Conservation (phyloP, 2,113 vertebrate species). For the Ctenomys sociabilis region DNA sequence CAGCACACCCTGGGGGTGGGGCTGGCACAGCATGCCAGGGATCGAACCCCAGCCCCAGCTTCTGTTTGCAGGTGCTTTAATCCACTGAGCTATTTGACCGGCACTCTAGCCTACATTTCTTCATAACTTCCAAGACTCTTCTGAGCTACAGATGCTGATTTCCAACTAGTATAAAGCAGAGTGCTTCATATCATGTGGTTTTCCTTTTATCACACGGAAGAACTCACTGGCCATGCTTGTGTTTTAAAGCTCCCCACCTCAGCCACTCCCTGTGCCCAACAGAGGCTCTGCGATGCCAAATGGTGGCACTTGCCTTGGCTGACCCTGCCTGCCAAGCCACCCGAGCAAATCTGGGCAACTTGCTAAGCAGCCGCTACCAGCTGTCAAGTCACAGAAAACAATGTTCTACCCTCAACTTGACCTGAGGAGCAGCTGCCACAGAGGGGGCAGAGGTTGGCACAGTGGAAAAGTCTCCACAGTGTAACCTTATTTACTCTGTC, state of each 20-base stretch:
- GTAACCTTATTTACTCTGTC: not conserved
- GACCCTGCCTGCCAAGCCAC: not conserved
- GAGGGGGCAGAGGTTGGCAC: rapidly evolving
- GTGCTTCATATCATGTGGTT: slow-evolving; percentile 50
- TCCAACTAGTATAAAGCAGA: slow-evolving; percentile 72
- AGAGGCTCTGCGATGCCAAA: not conserved
- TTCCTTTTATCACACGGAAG: slow-evolving; percentile 22
- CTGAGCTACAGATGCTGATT: slow-evolving; percentile 60
- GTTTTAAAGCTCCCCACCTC: not conserved
- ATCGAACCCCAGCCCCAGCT: no score
- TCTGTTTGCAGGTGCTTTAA: no score
- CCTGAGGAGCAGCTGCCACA: not conserved
- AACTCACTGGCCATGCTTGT: not conserved
- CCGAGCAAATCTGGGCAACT: not conserved
- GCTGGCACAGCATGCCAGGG: no score
- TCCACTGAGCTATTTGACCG: no score
- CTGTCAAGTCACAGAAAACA: not conserved
- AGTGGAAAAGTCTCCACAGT: not conserved
- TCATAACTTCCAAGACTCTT: not conserved
- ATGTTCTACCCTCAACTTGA: not conserved
- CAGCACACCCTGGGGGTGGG: no score
- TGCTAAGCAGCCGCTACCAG: not conserved
- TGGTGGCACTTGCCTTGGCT: no score
- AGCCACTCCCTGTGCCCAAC: not conserved
- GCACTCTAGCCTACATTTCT: not conserved